These are phyloP conservation scores for Halictus quadricinctus DNA, from an alignment of 2,888 invertebrate species.

Conservation along the genomic window DNA sequence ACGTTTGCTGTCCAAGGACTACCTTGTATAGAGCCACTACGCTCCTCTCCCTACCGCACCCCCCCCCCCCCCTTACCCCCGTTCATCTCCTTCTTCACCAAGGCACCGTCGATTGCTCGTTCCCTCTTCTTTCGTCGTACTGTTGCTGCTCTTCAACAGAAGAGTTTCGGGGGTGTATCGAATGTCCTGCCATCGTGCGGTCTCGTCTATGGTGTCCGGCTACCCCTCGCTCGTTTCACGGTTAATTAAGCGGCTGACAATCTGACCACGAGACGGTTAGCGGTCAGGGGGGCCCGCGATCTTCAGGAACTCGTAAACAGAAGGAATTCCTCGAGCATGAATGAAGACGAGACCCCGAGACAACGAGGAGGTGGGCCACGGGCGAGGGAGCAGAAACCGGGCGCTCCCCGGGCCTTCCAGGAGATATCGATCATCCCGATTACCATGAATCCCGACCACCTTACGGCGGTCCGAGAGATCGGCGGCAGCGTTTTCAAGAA, in stretches of 20 bases:
- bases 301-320: constrained; percentile 76
- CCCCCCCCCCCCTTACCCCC: no score
- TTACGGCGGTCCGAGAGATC: constrained; percentile 34
- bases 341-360: constrained; percentile 68
- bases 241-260: constrained; percentile 82
- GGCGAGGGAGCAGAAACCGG: constrained; percentile 19
- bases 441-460: constrained; percentile 58
- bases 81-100: constrained; percentile 6
- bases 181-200: constrained; percentile 80
- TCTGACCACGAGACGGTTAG: constrained; percentile 81
- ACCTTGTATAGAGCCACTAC: constrained; percentile 60
- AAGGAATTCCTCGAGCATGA: constrained; percentile 79
- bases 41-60: neutral
- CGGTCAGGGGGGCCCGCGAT: constrained; percentile 72
- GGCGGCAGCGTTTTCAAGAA: constrained; percentile 54
- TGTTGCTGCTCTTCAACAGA: constrained; percentile 36
- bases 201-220: constrained; percentile 80
- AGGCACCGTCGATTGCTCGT: neutral
- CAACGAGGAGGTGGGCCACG: constrained; percentile 20
- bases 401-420: constrained; percentile 22
- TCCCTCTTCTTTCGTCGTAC: constrained; percentile 25
- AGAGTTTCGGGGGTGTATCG: constrained; percentile 79
- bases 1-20: constrained; percentile 72
- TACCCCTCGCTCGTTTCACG: constrained; percentile 82
- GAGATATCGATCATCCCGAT: constrained; percentile 71